phyloP scores from a whole-genome alignment of 2,113 vertebrate species.

The Atlantisia rogersi region DNA sequence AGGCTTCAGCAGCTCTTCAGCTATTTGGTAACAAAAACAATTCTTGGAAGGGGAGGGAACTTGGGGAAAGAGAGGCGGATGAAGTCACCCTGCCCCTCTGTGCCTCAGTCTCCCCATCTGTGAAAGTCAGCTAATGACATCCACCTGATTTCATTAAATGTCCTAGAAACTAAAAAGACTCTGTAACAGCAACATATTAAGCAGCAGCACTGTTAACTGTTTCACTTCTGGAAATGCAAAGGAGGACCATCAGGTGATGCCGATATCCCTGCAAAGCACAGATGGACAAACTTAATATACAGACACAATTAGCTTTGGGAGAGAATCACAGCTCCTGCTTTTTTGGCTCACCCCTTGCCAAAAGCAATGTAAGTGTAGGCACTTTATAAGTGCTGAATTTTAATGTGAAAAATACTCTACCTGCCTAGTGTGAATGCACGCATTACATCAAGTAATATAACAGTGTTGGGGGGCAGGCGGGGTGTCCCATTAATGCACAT shows the following conservation, averaged over 20 bases:
- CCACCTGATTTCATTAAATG: constrained; percentile 49
- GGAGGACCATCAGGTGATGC: neutral
- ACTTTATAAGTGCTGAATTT: neutral
- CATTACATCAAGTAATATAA: neutral
- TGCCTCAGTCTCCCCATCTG: constrained; percentile 68
- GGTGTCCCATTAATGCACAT: neutral
- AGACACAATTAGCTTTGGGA: constrained; percentile 11
- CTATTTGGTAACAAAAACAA: neutral
- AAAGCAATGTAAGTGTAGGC: constrained; percentile 1
- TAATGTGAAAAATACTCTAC: neutral
- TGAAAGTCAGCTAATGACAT: constrained; percentile 40
- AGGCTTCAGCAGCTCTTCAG: neutral
- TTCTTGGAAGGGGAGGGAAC: neutral
- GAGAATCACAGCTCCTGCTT: neutral
- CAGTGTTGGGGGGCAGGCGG: no score
- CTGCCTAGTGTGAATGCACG: neutral
- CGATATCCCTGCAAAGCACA: neutral
- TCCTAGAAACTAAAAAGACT: constrained; percentile 38
- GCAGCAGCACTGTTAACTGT: constrained; percentile 34
- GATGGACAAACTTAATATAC: constrained; percentile 40
- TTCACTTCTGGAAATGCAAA: neutral
- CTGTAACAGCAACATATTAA: constrained; percentile 12
- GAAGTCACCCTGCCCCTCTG: neutral
- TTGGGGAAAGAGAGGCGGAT: neutral
- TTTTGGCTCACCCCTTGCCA: constrained; percentile 18